These are phyloP conservation scores for Pterocles gutturalis DNA, from an alignment of 2,113 vertebrate species.

Conservation along the genomic window DNA sequence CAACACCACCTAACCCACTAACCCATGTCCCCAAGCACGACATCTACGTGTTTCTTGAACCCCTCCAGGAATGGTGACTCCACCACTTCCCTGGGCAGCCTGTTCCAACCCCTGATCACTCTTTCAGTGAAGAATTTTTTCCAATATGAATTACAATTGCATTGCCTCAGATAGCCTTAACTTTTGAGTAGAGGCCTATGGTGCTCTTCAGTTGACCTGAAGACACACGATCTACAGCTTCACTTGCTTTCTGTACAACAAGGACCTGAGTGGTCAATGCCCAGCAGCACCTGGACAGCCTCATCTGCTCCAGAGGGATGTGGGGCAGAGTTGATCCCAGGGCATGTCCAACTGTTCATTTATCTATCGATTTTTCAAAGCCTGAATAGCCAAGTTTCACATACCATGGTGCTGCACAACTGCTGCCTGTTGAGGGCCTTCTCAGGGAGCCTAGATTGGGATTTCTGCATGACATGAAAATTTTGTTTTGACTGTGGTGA, in stretches of 20 bases:
- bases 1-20: too few species aligned
- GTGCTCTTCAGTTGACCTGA: neutral
- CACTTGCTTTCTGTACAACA: neutral
- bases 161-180: neutral
- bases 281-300: neutral
- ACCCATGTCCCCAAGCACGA: too few species aligned
- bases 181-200: neutral
- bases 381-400: neutral
- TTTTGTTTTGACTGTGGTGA: neutral
- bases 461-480: neutral
- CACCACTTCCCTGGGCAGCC: too few species aligned
- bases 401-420: neutral
- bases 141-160: neutral
- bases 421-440: neutral
- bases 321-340: neutral
- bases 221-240: neutral
- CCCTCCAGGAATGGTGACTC: too few species aligned
- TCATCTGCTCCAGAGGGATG: accelerated
- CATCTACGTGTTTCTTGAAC: too few species aligned
- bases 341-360: neutral
- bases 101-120: too few species aligned
- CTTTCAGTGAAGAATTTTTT: too few species aligned
- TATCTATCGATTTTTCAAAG: neutral
- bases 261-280: neutral
- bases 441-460: neutral